A percentile compares a stretch with the other conserved stretches of the same genome.
Conservation (phyloP, 2,113 vertebrate genomes). For the Daboia siamensis region DNA sequence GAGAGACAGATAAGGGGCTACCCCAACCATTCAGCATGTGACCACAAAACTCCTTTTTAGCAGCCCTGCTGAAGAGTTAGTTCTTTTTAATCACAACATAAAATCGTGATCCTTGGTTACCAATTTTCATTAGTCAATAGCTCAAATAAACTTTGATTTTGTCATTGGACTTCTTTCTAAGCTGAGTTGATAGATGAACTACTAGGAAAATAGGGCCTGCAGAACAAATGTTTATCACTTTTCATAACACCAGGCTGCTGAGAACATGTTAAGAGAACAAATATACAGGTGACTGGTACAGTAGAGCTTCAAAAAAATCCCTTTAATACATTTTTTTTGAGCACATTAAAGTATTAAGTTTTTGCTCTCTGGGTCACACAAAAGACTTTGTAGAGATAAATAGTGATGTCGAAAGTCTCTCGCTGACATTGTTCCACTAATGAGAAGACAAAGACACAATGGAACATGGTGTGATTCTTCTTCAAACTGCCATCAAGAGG, state of each 20-base stretch:
- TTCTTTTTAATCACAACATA: not conserved
- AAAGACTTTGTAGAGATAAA: not conserved
- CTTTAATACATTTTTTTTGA: not conserved
- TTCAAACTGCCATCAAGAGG: not conserved
- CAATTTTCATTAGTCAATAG: not conserved
- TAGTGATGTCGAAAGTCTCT: constrained; percentile 19
- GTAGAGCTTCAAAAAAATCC: constrained; percentile 18
- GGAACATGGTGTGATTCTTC: not conserved
- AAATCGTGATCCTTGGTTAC: not conserved
- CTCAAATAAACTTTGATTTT: not conserved
- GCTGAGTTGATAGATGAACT: not conserved
- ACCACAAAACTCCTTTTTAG: not conserved
- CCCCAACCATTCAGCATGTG: not conserved
- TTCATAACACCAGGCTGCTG: not conserved
- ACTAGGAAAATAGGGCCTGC: not conserved
- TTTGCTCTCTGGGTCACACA: not conserved
- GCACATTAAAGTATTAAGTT: not conserved
- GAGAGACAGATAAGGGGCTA: not conserved
- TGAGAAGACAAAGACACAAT: constrained; percentile 3
- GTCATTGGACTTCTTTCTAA: not conserved
- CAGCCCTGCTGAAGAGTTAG: not conserved
- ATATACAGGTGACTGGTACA: not conserved
- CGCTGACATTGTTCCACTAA: not conserved
- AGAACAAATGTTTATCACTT: not conserved
- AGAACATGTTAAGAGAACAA: not conserved